Conservation (phyloP, 2,113 vertebrate species). For the Lipophrys pholis region DNA sequence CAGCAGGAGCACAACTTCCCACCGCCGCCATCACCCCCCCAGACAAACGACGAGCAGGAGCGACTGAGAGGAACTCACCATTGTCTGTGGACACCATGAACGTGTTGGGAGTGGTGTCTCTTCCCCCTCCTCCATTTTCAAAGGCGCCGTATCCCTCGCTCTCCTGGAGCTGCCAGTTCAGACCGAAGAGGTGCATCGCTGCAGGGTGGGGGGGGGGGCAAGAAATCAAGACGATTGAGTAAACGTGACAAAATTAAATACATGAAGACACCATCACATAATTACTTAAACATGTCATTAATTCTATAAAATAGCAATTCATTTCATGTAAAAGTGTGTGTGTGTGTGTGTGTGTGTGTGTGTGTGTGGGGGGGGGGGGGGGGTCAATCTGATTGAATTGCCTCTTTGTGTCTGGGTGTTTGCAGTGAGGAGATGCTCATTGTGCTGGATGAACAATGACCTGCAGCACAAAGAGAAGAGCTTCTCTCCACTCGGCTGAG, state of each 20-base stretch:
- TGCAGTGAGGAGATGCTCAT: background rate
- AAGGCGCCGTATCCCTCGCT: constrained; percentile 92
- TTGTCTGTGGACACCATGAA: constrained; percentile 91
- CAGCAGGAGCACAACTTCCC: no score
- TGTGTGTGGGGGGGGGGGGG: no score
- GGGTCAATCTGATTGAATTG: no score
- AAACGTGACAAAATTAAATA: no score
- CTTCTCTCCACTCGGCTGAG: no score
- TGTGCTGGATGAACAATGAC: no score
- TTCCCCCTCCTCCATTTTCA: constrained; percentile 92
- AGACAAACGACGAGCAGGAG: background rate
- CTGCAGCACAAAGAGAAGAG: no score
- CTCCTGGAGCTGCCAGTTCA: constrained; percentile 99
- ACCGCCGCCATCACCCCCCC: no score
- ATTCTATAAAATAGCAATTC: no score
- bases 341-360: constrained; percentile 21
- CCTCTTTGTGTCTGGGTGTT: background rate
- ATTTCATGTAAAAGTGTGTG: no score
- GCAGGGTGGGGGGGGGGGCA: background rate
- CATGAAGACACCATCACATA: no score
- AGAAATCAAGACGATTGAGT: background rate
- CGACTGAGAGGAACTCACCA: constrained; percentile 82
- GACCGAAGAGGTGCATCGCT: constrained; percentile 98
- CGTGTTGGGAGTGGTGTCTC: constrained; percentile 92
- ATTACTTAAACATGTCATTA: no score